A percentile compares a stretch with the other conserved stretches of the same genome.
Conservation (phyloP, 2,797 vertebrate species). For the Lophius americanus region DNA sequence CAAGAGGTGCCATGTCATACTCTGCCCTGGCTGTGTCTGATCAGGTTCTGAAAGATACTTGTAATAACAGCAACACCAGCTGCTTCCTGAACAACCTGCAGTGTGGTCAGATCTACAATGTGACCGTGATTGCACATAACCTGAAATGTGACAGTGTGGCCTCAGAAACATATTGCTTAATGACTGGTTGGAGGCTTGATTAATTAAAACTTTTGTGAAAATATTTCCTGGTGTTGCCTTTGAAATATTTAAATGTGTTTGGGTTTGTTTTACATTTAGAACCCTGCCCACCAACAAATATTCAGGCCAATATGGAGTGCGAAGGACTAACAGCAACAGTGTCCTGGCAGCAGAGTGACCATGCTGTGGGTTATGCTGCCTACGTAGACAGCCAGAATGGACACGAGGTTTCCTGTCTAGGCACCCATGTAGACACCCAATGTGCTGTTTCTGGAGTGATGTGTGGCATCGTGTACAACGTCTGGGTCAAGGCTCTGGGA, state of each 20-base stretch:
- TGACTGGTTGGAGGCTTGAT: constrained; percentile 64
- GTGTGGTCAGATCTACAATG: constrained; percentile 74
- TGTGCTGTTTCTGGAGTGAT: constrained; percentile 61
- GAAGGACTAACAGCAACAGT: constrained; percentile 45
- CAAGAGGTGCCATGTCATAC: constrained; percentile 54
- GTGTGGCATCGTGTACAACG: constrained; percentile 67
- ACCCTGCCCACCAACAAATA: constrained; percentile 76
- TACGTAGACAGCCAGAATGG: constrained; percentile 53
- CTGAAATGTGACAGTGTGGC: constrained; percentile 48
- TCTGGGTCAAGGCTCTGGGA: constrained; percentile 68
- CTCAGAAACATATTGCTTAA: constrained; percentile 45
- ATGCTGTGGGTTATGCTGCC: constrained; percentile 68
- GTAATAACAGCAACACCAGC: constrained; percentile 48
- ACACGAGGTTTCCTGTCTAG: constrained; percentile 46
- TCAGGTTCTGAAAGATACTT: constrained; percentile 28
- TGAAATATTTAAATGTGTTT: neutral
- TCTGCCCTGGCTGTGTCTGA: constrained; percentile 51
- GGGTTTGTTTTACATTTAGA: constrained; percentile 49
- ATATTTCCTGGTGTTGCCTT: neutral
- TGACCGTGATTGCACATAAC: constrained; percentile 66
- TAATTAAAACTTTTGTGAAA: neutral
- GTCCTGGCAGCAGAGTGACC: constrained; percentile 74
- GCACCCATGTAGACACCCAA: constrained; percentile 8
- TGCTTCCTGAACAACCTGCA: constrained; percentile 67
- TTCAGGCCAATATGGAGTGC: constrained; percentile 67